phyloP scores from a whole-genome alignment of 1,140 invertebrate genomes.

The Pogonognathellus flavescens region DNA sequence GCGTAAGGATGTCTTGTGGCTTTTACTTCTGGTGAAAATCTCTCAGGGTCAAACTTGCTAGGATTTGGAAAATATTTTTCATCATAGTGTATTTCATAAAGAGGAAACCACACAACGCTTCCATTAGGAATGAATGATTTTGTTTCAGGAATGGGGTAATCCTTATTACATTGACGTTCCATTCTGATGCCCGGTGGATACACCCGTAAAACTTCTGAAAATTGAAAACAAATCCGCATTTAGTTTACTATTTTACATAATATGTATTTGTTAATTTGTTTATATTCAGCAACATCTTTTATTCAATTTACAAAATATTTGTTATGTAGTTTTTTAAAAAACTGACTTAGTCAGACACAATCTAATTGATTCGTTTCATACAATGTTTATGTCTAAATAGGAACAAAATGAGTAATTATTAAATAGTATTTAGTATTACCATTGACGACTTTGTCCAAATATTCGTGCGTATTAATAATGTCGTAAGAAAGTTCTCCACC shows the following conservation, averaged over 20 bases:
- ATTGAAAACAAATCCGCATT: background rate
- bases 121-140: slow-evolving; percentile 69
- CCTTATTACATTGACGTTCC: slow-evolving; percentile 66
- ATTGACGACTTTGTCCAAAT: slow-evolving; percentile 76
- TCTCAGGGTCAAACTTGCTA: slow-evolving; percentile 71
- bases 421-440: too few species aligned
- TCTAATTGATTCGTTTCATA: too few species aligned
- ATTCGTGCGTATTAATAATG: slow-evolving; percentile 75
- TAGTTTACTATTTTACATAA: too few species aligned
- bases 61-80: slow-evolving; percentile 72
- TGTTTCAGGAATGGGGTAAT: slow-evolving; percentile 69
- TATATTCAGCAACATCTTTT: too few species aligned
- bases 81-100: background rate
- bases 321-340: too few species aligned
- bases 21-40: slow-evolving; percentile 67
- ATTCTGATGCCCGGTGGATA: slow-evolving; percentile 73
- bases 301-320: too few species aligned
- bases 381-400: too few species aligned
- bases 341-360: too few species aligned
- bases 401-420: too few species aligned
- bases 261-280: too few species aligned
- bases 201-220: slow-evolving; percentile 68
- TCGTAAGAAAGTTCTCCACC: slow-evolving; percentile 74
- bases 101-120: background rate
- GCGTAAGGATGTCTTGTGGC: slow-evolving; percentile 25